phyloP scores from a whole-genome alignment of 1,140 invertebrate genomes.

The Glossosoma conforme region DNA sequence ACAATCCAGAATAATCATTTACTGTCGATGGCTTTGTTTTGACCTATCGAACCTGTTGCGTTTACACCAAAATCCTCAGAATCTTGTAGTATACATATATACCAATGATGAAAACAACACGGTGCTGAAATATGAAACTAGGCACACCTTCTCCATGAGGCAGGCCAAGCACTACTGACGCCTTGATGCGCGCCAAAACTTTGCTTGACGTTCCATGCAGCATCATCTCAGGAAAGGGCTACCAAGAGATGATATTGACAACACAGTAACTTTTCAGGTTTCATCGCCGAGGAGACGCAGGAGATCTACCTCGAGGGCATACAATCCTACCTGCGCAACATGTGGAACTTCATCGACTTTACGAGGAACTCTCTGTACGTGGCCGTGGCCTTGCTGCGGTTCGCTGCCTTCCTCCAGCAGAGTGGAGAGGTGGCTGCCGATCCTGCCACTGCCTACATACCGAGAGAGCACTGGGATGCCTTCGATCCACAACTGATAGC shows the following conservation, averaged over 20 bases:
- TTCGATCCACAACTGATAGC: conserved; percentile 93
- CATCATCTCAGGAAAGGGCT: too few species aligned
- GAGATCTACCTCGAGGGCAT: conserved; percentile 84
- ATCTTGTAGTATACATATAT: too few species aligned
- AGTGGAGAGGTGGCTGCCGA: conserved; percentile 59
- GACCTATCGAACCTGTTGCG: too few species aligned
- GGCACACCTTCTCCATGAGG: too few species aligned
- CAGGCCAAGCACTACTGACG: too few species aligned
- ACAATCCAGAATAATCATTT: too few species aligned
- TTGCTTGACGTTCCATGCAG: too few species aligned
- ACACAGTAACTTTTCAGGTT: conserved; percentile 54
- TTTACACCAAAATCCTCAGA: too few species aligned
- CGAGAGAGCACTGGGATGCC: conserved; percentile 83
- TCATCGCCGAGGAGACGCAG: conserved; percentile 86
- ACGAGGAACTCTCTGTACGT: conserved; percentile 82
- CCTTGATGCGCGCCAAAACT: too few species aligned
- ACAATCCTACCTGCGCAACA: conserved; percentile 76
- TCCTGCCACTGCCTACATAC: conserved; percentile 63
- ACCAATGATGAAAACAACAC: too few species aligned
- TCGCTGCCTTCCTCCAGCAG: conserved; percentile 75
- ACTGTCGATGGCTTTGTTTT: too few species aligned
- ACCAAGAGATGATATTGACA: conserved; percentile 1
- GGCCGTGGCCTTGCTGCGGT: conserved; percentile 68
- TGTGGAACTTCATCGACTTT: conserved; percentile 97
- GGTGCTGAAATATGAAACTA: too few species aligned